phyloP scores from a whole-genome alignment of 2,888 invertebrate genomes.

The Luffia ferchaultella region DNA sequence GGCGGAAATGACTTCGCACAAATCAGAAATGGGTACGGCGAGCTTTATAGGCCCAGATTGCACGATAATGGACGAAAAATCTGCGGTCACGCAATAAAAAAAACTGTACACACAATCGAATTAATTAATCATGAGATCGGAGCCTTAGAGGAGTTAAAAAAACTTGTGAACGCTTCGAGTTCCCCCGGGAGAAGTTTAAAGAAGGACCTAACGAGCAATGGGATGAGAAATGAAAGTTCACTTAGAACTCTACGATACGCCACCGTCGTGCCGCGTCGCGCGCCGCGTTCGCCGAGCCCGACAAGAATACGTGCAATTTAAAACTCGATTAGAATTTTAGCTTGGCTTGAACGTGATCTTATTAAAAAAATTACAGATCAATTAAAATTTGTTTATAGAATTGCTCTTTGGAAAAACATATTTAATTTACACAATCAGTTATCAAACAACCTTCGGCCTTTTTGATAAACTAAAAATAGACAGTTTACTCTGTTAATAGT shows the following conservation, averaged over 20 bases:
- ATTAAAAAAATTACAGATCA: slow-evolving; percentile 39
- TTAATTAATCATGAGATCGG: slow-evolving; percentile 61
- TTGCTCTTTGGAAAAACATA: too few relatives aligned
- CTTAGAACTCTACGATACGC: slow-evolving; percentile 20
- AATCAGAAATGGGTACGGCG: not conserved
- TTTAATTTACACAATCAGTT: too few relatives aligned
- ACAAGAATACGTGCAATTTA: slow-evolving; percentile 64
- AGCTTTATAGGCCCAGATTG: not conserved
- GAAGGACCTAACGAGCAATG: slow-evolving; percentile 61
- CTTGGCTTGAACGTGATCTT: slow-evolving; percentile 41
- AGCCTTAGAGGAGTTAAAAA: slow-evolving; percentile 53
- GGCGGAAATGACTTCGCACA: not conserved
- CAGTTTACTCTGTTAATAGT: too few relatives aligned
- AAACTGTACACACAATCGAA: slow-evolving; percentile 56
- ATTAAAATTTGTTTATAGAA: not conserved
- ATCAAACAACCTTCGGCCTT: too few relatives aligned
- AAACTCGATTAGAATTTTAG: slow-evolving; percentile 64
- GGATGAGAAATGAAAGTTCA: slow-evolving; percentile 56
- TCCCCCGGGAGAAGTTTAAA: slow-evolving; percentile 48
- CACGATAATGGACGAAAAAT: slow-evolving; percentile 42
- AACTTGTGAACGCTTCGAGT: slow-evolving; percentile 23
- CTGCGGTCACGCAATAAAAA: slow-evolving; percentile 40
- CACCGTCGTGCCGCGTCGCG: slow-evolving; percentile 13
- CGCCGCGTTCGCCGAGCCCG: slow-evolving; percentile 34
- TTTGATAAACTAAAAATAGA: too few relatives aligned